phyloP scores from a whole-genome alignment of 92 coral and sea anemone genomes.

The Actinernus sp. region DNA sequence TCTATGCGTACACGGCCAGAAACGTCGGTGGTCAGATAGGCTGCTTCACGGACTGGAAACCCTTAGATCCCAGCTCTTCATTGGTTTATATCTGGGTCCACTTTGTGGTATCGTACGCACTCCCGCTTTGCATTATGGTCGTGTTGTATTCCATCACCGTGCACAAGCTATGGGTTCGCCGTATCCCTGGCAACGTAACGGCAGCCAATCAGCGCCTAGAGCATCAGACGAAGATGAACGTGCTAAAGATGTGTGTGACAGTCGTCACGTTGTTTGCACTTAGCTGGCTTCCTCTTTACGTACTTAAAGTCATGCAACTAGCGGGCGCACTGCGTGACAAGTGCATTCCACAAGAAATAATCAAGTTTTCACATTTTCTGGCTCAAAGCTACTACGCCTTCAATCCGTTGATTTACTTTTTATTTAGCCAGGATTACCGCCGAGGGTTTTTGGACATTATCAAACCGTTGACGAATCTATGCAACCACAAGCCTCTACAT shows the following conservation, averaged over 20 bases:
- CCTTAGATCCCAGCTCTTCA: constrained; percentile 10
- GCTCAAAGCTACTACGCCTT: constrained; percentile 6
- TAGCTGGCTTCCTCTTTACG: constrained; percentile 41
- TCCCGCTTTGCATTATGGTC: constrained; percentile 55
- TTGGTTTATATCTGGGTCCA: constrained; percentile 33
- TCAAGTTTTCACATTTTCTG: no score
- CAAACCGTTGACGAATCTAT: background rate
- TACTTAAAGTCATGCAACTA: background rate
- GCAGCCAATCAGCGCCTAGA: constrained; percentile 61
- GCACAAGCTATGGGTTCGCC: constrained; percentile 59
- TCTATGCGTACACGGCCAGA: constrained; percentile 23
- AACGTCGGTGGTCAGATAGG: background rate
- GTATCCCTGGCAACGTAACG: constrained; percentile 70
- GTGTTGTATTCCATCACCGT: constrained; percentile 51
- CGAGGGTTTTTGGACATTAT: background rate
- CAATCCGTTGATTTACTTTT: constrained; percentile 3
- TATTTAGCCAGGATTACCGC: constrained; percentile 8
- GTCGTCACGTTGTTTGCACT: constrained; percentile 50
- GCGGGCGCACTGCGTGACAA: background rate
- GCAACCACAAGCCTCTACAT: no score
- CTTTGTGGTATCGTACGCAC: constrained; percentile 33
- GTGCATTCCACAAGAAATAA: no score
- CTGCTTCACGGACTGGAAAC: constrained; percentile 54
- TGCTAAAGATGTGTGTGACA: constrained; percentile 49
- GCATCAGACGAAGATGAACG: constrained; percentile 38